Conservation (phyloP, 2,888 invertebrate species). For the Noctua janthina region DNA sequence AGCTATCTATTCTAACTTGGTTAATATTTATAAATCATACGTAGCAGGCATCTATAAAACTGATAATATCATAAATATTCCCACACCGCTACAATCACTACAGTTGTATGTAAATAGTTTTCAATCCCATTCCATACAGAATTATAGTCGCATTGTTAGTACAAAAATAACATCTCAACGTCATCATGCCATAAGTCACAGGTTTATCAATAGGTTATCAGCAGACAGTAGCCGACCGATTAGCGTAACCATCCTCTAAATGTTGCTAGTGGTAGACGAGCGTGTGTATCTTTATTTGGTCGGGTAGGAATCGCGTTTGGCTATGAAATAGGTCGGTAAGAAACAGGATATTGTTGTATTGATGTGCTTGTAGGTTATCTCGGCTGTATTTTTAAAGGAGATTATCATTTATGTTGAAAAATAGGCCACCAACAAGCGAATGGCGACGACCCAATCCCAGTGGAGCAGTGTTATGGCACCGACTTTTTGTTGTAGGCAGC, state of each 20-base stretch:
- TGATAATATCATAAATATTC: not conserved
- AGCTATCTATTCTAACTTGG: not conserved
- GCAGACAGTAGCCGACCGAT: constrained; percentile 30
- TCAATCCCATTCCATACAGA: not conserved
- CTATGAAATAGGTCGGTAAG: constrained; percentile 53
- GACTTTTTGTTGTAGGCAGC: not conserved
- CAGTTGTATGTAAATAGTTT: constrained; percentile 38
- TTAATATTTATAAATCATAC: not conserved
- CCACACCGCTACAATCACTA: not conserved
- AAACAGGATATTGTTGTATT: constrained; percentile 53
- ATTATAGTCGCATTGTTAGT: constrained; percentile 37
- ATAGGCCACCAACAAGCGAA: not conserved
- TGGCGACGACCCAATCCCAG: not conserved
- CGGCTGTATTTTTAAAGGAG: not conserved
- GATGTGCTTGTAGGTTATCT: constrained; percentile 21
- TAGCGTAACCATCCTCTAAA: not conserved
- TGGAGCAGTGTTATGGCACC: not conserved
- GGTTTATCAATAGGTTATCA: constrained; percentile 64
- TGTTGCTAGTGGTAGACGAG: not conserved
- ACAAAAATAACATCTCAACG: constrained; percentile 56
- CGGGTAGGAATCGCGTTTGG: constrained; percentile 23
- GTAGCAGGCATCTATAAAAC: not conserved
- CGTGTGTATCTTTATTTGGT: constrained; percentile 25
- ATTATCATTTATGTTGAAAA: not conserved
- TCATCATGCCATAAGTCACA: constrained; percentile 46